Base-by-base conservation (phyloP, 2,797 vertebrate species). In the Pelochelys cantorii region DNA sequence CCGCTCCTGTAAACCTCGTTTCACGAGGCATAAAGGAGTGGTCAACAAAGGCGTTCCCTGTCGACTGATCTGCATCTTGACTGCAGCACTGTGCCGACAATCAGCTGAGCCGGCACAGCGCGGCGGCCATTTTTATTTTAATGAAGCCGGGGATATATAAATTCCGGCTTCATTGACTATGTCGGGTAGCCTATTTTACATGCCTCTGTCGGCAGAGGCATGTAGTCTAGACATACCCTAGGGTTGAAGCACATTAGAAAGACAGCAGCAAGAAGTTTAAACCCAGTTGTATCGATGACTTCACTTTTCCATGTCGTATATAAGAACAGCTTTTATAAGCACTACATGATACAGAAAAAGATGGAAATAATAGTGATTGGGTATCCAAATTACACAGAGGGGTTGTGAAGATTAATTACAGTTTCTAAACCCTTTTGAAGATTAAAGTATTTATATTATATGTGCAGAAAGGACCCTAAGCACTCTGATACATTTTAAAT, bases 341-440 rank as follows among this genome's bases (percentile, higher is more conserved):
- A 83, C 80, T 90, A 3, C 90, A 88, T 74, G 89, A 84, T 34
- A 7, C 17, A 9, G 65, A 56, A 7, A 53, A 59, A 91, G 86
- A 4, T 22, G 31, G 31, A 7, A 9, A 9, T 34, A 71, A 71
- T 34, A 22, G n/a, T 71, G 65, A 18, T 71, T 18, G 20, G 1
- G 5, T 37, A 34, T 71, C 34, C 37, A 22, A 37, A 20, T 37
- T 22, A 71, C 11, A 22, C 20, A 71, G 34, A 37, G 10, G 65
- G 20, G 34, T 71, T 71, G 18, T 71, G 65, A 37, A 37, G 65
- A 11, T 65, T 62, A 31, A 78, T 85, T 78, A 86, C 93, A 96
- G 91, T 95, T 96, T 92, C 62, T 88, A 92, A 89, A 85, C 74
- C 93, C 91, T 86, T 10, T 52, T 0, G 79, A 89, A 92, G 95